phyloP scores from a whole-genome alignment of 2,888 invertebrate genomes.

The Dilophus febrilis region DNA sequence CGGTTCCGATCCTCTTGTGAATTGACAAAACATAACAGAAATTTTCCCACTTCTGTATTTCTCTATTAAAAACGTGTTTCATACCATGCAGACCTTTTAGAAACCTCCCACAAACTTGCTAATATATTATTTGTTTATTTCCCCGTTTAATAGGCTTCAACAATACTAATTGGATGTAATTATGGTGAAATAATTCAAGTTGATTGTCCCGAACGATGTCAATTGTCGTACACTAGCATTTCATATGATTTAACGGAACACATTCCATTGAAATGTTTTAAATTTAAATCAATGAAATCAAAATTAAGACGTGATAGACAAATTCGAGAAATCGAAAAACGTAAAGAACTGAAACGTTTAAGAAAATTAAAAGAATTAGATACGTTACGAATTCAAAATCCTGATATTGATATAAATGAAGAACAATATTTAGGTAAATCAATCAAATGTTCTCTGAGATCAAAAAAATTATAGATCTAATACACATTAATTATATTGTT shows the following conservation, averaged over 20 bases:
- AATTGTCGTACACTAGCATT: slow-evolving; percentile 29
- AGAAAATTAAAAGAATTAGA: slow-evolving; percentile 40
- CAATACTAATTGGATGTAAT: slow-evolving; percentile 36
- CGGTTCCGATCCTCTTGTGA: too few relatives aligned
- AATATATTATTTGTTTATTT: slow-evolving; percentile 1
- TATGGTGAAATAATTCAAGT: slow-evolving; percentile 38
- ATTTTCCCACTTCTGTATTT: too few relatives aligned
- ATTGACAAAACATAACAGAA: too few relatives aligned
- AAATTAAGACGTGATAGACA: slow-evolving; percentile 40
- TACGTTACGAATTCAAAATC: slow-evolving; percentile 36
- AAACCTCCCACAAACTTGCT: too few relatives aligned
- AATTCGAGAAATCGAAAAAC: slow-evolving; percentile 34
- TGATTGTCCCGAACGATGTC: slow-evolving; percentile 29
- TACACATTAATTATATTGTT: slow-evolving; percentile 1
- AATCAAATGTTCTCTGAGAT: not conserved
- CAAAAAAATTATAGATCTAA: not conserved
- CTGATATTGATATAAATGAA: slow-evolving; percentile 41
- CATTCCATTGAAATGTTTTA: slow-evolving; percentile 24
- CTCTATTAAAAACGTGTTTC: too few relatives aligned
- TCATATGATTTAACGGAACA: slow-evolving; percentile 28
- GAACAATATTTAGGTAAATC: slow-evolving; percentile 40
- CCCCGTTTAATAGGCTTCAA: slow-evolving; percentile 14
- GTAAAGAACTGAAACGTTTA: slow-evolving; percentile 34
- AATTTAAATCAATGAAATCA: slow-evolving; percentile 42
- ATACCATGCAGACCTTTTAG: too few relatives aligned